Base-by-base conservation (phyloP, 2,113 vertebrate genomes). In the Nannobrachium achirus region DNA sequence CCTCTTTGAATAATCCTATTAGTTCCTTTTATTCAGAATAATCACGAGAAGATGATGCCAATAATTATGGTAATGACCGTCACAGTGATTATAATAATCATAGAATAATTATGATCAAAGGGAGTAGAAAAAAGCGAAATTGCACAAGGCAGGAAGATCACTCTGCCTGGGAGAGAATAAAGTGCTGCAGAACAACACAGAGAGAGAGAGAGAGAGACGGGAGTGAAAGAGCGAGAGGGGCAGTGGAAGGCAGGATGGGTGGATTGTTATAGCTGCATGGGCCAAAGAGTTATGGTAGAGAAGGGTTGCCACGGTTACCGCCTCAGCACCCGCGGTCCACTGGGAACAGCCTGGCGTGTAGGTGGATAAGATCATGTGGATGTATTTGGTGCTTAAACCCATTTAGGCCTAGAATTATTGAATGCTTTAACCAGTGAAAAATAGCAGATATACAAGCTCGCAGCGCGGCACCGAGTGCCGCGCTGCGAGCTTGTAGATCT, bases 221-320 rank as follows among this genome's bases (percentile, higher is more conserved):
- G 19, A 39, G 18, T 9, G 20, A 40, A 8, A 4, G 56, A 8
- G 16, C 25, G 41, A 11, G 45, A 25, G 14, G 38, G 42, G 15
- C 42, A 50, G n/a, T 3, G 53, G 8, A 13, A 33, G 44, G 55
- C 71, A 73, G 56, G 69, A 84, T 53, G 76, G 69, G 52, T 63
- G 63, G 45, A 50, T 63, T 66, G 57, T 69, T 76, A 67, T 78
- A 73, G 76, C 75, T 56, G n/a, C n/a, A n/a, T n/a, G 56, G 79
- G 60, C 75, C 80, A 82, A 86, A 88, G 69, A 73, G 81, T 77
- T 73, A 77, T 75, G 67, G 73, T 56, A 71, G 81, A 78, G 56
- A 76, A 61, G 25, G 51, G 85, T 83, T 87, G 83, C 82, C 78
- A 80, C 81, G 86, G 87, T 82, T 82, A 87, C 86, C 71, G 89